Percentiles rank a stretch among this genome's conserved stretches.
phyloP scores from a whole-genome alignment of 2,797 vertebrate genomes.

The Babyrousa celebensis region DNA sequence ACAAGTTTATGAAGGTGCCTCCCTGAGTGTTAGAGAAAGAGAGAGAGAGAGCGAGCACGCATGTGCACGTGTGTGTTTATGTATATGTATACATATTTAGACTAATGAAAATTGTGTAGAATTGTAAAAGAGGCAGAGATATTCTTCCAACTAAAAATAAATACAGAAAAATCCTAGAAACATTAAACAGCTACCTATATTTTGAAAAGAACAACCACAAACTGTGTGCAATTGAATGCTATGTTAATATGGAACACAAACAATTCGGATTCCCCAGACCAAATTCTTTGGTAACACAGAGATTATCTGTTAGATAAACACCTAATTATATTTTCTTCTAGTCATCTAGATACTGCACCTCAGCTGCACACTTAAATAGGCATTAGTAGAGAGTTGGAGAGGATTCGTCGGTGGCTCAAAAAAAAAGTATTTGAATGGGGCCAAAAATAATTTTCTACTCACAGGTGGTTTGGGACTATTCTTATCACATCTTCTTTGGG shows the following conservation, averaged over 20 bases:
- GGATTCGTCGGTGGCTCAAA: neutral
- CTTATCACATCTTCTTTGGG: neutral
- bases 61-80: neutral
- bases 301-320: conserved; percentile 63
- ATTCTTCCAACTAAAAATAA: conserved; percentile 49
- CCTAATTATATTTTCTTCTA: conserved; percentile 60
- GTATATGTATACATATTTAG: neutral
- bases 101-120: neutral
- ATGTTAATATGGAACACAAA: neutral
- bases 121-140: conserved; percentile 43
- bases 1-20: conserved; percentile 77
- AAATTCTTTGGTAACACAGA: conserved; percentile 49
- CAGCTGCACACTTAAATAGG: neutral
- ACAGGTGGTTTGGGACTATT: neutral
- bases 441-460: conserved; percentile 64
- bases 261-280: conserved; percentile 57
- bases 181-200: neutral
- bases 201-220: conserved; percentile 42
- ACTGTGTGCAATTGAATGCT: neutral
- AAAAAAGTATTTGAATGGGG: conserved; percentile 44
- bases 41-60: neutral
- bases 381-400: conserved; percentile 4
- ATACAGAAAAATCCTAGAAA: neutral
- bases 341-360: conserved; percentile 19
- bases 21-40: conserved; percentile 25